Evolutionary conservation across 1,140 invertebrate genomes (phyloP).

Genomic region (Bilobella aurantiaca): DNA sequence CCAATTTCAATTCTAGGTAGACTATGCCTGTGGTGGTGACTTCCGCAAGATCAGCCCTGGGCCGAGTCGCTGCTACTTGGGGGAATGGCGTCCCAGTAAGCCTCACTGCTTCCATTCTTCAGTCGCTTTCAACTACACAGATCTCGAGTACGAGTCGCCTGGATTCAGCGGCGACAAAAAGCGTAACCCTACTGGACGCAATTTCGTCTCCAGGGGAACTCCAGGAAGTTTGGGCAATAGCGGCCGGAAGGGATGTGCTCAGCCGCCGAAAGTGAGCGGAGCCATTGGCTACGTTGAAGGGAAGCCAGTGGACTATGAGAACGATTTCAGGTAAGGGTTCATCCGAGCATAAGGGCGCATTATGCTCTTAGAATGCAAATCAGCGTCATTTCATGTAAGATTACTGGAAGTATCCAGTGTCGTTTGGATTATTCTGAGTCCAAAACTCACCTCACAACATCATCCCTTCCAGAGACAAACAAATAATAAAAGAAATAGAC

Average conservation of each 20-base stretch:
- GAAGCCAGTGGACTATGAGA: slow-evolving; percentile 25
- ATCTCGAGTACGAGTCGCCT: slow-evolving; percentile 22
- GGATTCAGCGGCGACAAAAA: slow-evolving; percentile 13
- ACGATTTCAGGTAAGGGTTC: slow-evolving; percentile 24
- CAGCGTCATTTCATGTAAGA: too few species aligned
- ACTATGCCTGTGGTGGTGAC: slow-evolving; percentile 43
- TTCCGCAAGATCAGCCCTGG: slow-evolving; percentile 44
- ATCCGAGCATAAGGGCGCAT: neutral
- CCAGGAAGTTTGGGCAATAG: slow-evolving; percentile 5
- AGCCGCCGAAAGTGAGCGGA: slow-evolving; percentile 23
- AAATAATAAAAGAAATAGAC: too few species aligned
- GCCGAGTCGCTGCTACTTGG: slow-evolving; percentile 55
- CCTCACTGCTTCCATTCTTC: slow-evolving; percentile 45
- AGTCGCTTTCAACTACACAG: slow-evolving; percentile 22
- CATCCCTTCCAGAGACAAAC: too few species aligned
- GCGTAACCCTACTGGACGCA: neutral
- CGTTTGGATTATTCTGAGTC: too few species aligned
- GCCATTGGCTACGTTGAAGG: slow-evolving; percentile 29
- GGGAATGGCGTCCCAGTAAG: slow-evolving; percentile 49
- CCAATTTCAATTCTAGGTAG: slow-evolving; percentile 29
- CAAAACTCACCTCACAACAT: too few species aligned
- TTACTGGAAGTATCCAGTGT: too few species aligned
- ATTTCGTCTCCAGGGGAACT: neutral
- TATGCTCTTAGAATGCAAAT: too few species aligned
- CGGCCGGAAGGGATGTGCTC: slow-evolving; percentile 14